Evolutionary conservation across 2,113 vertebrate species (phyloP).

Genomic region (Isurus oxyrinchus): DNA sequence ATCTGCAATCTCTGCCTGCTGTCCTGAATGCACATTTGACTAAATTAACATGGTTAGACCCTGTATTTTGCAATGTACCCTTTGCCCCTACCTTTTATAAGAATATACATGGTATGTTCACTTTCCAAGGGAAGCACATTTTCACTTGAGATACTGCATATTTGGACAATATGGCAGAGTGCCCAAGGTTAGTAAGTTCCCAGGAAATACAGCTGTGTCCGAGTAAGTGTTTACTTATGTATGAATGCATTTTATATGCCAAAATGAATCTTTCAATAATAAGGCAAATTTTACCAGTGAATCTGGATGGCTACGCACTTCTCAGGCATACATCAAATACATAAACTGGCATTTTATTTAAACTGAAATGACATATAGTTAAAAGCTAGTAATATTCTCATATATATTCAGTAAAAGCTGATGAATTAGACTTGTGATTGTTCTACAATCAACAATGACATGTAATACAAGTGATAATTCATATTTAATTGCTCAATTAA

Average conservation of each 20-base stretch:
- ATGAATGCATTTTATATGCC: not conserved
- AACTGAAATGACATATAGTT: not conserved
- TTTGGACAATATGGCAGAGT: not conserved
- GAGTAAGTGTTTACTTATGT: not conserved
- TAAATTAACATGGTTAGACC: not conserved
- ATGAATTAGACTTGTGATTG: not conserved
- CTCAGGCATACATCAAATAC: not conserved
- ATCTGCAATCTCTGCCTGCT: not conserved
- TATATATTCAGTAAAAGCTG: not conserved
- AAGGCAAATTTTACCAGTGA: not conserved
- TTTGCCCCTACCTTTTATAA: not conserved
- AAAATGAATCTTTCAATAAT: not conserved
- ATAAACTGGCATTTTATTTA: not conserved
- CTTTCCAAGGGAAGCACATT: not conserved
- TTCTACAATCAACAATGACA: not conserved
- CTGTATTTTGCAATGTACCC: not conserved
- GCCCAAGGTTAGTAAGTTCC: conserved; percentile 15
- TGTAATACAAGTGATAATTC: not conserved
- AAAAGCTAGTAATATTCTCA: not conserved
- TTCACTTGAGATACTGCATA: not conserved
- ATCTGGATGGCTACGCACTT: not conserved
- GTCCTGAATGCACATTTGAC: not conserved
- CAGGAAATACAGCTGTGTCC: conserved; percentile 28
- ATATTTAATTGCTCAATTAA: not conserved
- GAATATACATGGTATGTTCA: not conserved